A percentile compares a stretch with the other conserved stretches of the same genome.
These are phyloP conservation scores for Pipistrellus pipistrellus DNA, from an alignment of 2,797 vertebrate genomes.

Conservation along the genomic window DNA sequence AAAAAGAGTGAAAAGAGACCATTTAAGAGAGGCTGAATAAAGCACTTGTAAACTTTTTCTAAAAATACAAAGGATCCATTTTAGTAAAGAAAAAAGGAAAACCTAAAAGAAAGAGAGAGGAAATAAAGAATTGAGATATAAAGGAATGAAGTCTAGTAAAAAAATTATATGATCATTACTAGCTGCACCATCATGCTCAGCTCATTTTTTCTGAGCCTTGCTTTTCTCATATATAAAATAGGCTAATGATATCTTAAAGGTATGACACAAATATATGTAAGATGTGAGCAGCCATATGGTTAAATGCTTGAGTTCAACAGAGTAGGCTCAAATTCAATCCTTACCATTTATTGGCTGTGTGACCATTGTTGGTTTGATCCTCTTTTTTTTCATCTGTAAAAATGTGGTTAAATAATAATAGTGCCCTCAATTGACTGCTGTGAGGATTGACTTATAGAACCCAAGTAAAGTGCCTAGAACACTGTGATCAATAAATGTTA, in stretches of 20 bases:
- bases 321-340: neutral
- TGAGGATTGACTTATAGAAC: neutral
- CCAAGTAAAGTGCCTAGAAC: neutral
- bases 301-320: neutral
- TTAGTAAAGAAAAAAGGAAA: constrained; percentile 28
- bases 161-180: neutral
- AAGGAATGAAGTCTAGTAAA: neutral
- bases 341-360: neutral
- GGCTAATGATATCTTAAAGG: neutral
- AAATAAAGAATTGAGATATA: constrained; percentile 32
- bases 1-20: constrained; percentile 8
- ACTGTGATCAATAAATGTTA: neutral
- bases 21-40: neutral
- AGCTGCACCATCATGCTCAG: neutral
- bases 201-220: constrained; percentile 33
- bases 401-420: constrained; percentile 3
- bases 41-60: constrained; percentile 34
- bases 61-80: neutral
- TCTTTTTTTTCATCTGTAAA: constrained; percentile 16
- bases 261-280: neutral
- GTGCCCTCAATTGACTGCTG: neutral
- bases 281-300: neutral
- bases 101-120: neutral
- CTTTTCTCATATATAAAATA: neutral
- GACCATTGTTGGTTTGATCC: neutral